These are phyloP conservation scores for Hiodon tergisus DNA, from an alignment of 2,113 vertebrate species.

Conservation along the genomic window DNA sequence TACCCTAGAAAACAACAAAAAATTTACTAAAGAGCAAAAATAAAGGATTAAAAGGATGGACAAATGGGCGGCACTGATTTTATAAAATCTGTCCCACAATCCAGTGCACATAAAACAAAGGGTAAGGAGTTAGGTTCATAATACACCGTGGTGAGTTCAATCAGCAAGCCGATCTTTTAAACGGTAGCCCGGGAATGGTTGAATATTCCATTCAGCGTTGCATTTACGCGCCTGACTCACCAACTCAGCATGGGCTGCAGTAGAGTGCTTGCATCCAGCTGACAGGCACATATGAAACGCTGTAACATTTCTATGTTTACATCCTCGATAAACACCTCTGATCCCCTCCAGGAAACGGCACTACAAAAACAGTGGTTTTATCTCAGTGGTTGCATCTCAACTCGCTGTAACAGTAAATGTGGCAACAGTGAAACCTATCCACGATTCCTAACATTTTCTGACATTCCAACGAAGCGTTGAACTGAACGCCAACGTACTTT, in stretches of 20 bases:
- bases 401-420: not conserved
- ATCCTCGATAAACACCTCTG: slow-evolving; percentile 31
- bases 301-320: slow-evolving; percentile 39
- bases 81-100: too few relatives aligned
- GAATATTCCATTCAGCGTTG: not conserved
- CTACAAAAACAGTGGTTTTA: slow-evolving; percentile 4
- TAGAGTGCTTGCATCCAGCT: slow-evolving; percentile 12
- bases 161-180: not conserved
- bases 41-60: too few relatives aligned
- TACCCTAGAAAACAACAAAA: too few relatives aligned
- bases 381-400: not conserved
- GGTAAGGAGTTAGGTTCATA: too few relatives aligned
- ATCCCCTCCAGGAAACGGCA: not conserved
- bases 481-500: not conserved
- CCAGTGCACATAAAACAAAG: too few relatives aligned
- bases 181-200: not conserved
- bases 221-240: not conserved
- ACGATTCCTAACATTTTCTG: not conserved
- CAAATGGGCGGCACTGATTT: too few relatives aligned
- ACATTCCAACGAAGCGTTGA: not conserved
- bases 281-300: slow-evolving; percentile 29
- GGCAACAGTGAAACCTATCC: not conserved
- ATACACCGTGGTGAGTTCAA: too few relatives aligned
- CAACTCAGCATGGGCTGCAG: slow-evolving; percentile 3
- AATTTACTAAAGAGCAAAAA: too few relatives aligned